Evolutionary conservation across 2,888 invertebrate species (phyloP).

Genomic region (Epinotia nisella): DNA sequence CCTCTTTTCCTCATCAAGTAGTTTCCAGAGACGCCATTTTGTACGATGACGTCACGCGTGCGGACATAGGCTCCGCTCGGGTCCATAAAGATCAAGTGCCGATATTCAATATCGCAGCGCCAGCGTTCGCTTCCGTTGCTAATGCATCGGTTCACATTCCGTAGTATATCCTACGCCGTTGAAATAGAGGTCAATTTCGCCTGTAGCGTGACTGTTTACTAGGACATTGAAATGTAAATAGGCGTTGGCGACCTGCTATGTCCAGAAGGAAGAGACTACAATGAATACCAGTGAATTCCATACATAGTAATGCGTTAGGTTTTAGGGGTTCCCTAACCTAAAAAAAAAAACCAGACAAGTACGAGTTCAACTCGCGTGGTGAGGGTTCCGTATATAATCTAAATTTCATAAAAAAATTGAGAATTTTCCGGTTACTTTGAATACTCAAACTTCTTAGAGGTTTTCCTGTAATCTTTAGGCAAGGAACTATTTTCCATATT

Average conservation of each 20-base stretch:
- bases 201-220: not conserved
- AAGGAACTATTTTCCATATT: too few relatives aligned
- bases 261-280: not conserved
- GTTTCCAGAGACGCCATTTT: not conserved
- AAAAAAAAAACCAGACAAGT: too few relatives aligned
- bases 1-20: not conserved
- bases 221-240: constrained; percentile 9
- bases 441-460: too few relatives aligned
- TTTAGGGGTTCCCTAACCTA: not conserved
- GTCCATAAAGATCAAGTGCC: constrained; percentile 9
- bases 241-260: not conserved
- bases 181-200: not conserved
- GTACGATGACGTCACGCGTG: not conserved
- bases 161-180: not conserved
- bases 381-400: too few relatives aligned
- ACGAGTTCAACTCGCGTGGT: too few relatives aligned
- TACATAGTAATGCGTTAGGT: constrained; percentile 2
- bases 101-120: constrained; percentile 15
- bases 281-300: not conserved
- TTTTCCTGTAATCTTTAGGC: too few relatives aligned
- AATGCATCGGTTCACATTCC: constrained; percentile 10
- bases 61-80: not conserved
- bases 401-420: too few relatives aligned
- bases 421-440: too few relatives aligned
- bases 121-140: not conserved